Conservation (phyloP, 1,140 invertebrate species). For the Tetramorium alpestre region DNA sequence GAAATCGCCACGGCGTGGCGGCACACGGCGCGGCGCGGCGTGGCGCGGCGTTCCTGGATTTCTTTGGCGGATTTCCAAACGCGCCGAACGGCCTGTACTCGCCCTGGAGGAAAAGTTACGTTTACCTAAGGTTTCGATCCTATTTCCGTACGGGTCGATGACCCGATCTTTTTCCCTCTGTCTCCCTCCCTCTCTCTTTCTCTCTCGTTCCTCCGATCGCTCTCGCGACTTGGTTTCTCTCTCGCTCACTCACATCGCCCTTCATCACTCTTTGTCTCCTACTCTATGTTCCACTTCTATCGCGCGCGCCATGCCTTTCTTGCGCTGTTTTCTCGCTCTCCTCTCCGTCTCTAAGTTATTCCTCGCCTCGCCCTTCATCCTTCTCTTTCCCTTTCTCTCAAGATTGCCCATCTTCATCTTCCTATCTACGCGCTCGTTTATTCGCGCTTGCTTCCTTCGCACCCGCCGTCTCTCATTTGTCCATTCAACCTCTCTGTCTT, state of each 20-base stretch:
- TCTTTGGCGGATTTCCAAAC: constrained; percentile 82
- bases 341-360: background rate
- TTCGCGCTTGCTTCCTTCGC: constrained; percentile 38
- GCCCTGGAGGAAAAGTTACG: constrained; percentile 79
- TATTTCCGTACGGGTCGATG: constrained; percentile 82
- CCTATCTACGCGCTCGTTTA: constrained; percentile 60
- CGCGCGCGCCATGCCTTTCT: background rate
- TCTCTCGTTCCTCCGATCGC: constrained; percentile 23
- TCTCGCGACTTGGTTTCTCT: constrained; percentile 12
- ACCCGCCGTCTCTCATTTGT: constrained; percentile 56
- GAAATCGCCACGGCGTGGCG: constrained; percentile 68
- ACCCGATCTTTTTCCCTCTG: constrained; percentile 69
- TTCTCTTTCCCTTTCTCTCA: background rate
- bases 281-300: constrained; percentile 44
- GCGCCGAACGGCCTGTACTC: constrained; percentile 73
- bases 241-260: constrained; percentile 21
- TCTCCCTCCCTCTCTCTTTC: constrained; percentile 10
- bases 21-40: constrained; percentile 51
- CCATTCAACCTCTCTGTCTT: constrained; percentile 36
- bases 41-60: constrained; percentile 74
- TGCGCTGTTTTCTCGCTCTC: constrained; percentile 9
- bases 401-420: constrained; percentile 74
- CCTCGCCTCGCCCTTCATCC: constrained; percentile 4
- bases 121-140: constrained; percentile 83
- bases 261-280: constrained; percentile 50